These are phyloP conservation scores for Montipora efflorescens DNA, from an alignment of 64 coral and sea anemone genomes.

Conservation along the genomic window DNA sequence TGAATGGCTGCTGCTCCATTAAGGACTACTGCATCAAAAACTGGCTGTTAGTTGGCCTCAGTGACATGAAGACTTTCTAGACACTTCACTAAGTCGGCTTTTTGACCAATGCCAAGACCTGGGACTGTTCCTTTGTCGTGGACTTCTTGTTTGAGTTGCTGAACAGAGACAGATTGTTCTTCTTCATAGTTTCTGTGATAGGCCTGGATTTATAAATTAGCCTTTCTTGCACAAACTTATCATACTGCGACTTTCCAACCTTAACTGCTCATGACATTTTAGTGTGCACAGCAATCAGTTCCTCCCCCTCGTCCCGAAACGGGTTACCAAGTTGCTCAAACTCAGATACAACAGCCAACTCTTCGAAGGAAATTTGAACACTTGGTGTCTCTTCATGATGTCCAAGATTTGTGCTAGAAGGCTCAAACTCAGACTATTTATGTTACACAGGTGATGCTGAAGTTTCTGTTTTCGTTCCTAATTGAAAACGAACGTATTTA, in stretches of 20 bases:
- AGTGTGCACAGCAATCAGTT: background rate
- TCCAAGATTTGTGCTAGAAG: background rate
- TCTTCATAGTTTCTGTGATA: no score
- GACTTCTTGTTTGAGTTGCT: no score
- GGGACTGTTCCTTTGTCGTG: no score
- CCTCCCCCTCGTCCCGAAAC: background rate
- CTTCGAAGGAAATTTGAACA: background rate
- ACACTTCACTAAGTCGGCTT: background rate
- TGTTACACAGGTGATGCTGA: no score
- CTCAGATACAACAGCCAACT: background rate
- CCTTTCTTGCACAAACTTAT: no score
- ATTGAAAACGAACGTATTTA: no score
- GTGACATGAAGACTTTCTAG: background rate
- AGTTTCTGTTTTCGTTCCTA: no score
- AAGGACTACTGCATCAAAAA: conserved; percentile 1
- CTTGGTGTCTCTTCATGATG: background rate
- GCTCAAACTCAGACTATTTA: background rate
- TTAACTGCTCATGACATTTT: background rate
- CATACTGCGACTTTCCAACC: background rate
- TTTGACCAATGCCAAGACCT: background rate
- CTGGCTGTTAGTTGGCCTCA: background rate
- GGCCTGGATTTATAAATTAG: no score
- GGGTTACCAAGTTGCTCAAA: background rate
- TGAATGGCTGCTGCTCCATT: conserved; percentile 5
- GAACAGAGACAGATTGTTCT: no score